Evolutionary conservation across 2,113 vertebrate genomes (phyloP), one percentile per base, ranked within the genome.

Genomic region (Condylura cristata): DNA sequence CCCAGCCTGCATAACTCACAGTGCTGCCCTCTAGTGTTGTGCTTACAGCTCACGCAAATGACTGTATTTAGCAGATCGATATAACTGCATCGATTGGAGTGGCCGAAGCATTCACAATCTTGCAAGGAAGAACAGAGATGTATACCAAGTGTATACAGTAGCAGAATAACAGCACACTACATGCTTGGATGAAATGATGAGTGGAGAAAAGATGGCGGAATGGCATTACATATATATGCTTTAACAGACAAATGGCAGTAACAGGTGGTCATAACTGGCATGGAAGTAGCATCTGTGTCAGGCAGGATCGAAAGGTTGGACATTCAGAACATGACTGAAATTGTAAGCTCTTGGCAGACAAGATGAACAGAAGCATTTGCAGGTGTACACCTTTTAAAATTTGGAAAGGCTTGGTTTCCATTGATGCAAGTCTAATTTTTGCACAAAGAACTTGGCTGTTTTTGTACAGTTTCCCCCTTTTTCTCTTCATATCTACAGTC

Each of bases 21-120:
- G 99, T 99, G 99, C 98, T 99, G 99, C 98, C 99, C 99, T 99
- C 99, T 99, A 99, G 99, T 99, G 99, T 99, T 99, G 99, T 99
- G 99, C 98, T 99, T 99, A 99, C 99, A 99, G 99, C 99, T 99
- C 99, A 99, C 99, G 98, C 99, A 99, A 99, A 99, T 99, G 99
- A 99, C 99, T 98, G 99, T 99, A 98, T 99, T 99, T 98, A 99
- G 99, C 99, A 99, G 98, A 98, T 99, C 99, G 99, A 99, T 99
- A 99, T 99, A 99, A 99, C 99, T 99, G 99, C 99, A 99, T 98
- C 99, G 99, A 98, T 99, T 99, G 99, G 99, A 99, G 99, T 99
- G 99, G 99, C 99, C 98, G 98, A 99, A 99, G 99, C 99, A 99
- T 99, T 99, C 99, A 86, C 99, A 99, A 98, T 99, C 99, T 99